phyloP scores from a whole-genome alignment of 2,888 invertebrate species.

The Caenorhabditis sp. region DNA sequence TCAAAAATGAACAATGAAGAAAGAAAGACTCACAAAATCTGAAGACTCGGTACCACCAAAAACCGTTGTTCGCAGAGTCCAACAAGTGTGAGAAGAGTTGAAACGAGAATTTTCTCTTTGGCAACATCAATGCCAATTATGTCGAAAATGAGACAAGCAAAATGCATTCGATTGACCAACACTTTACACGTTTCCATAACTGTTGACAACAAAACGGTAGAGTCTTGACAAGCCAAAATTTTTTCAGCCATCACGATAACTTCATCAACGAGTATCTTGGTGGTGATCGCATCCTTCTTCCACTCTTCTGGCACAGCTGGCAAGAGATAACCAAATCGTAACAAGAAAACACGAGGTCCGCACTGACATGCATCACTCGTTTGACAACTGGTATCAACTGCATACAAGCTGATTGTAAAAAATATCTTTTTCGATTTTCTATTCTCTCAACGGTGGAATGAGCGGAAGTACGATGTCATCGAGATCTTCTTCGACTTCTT shows the following conservation, averaged over 20 bases:
- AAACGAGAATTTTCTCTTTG: not conserved
- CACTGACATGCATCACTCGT: conserved; percentile 34
- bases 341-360: conserved; percentile 80
- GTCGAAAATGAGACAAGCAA: conserved; percentile 50
- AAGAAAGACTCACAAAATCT: conserved; percentile 8
- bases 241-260: conserved; percentile 12
- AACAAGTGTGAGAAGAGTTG: not conserved
- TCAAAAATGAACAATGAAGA: too few species aligned
- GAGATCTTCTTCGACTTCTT: too few species aligned
- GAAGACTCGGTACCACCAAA: not conserved
- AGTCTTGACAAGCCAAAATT: not conserved
- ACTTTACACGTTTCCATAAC: not conserved
- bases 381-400: conserved; percentile 51
- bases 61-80: conserved; percentile 2
- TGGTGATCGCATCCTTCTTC: conserved; percentile 41
- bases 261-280: conserved; percentile 22
- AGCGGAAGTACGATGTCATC: conserved; percentile 24
- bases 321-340: conserved; percentile 81
- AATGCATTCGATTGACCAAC: conserved; percentile 47
- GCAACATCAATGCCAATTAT: conserved; percentile 34
- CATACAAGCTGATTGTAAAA: conserved; percentile 44
- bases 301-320: conserved; percentile 74
- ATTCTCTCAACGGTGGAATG: conserved; percentile 42
- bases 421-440: conserved; percentile 42
- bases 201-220: not conserved